Percentiles rank a stretch among this genome's conserved stretches.
These are phyloP conservation scores for Thamnophis sirtalis DNA, from an alignment of 2,113 vertebrate species.

Conservation along the genomic window DNA sequence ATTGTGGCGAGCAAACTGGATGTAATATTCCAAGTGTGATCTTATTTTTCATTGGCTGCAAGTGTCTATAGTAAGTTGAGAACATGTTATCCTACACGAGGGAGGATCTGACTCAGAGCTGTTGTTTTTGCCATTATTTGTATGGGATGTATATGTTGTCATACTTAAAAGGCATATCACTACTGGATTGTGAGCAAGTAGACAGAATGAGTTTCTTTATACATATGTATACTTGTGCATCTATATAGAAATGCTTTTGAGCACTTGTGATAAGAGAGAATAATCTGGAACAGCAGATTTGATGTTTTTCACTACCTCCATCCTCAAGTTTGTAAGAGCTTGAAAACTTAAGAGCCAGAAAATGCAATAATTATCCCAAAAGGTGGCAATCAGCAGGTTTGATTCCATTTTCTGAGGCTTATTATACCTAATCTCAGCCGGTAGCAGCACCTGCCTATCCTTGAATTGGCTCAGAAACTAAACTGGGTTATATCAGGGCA, in stretches of 20 bases:
- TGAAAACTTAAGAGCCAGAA: neutral
- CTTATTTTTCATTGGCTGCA: neutral
- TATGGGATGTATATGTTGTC: neutral
- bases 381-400: neutral
- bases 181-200: neutral
- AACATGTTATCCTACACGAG: neutral
- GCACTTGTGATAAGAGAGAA: neutral
- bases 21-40: neutral
- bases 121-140: neutral
- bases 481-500: neutral
- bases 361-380: neutral
- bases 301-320: neutral
- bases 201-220: neutral
- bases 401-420: neutral
- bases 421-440: neutral
- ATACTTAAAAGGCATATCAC: neutral
- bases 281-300: neutral
- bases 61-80: neutral
- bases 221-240: neutral
- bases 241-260: neutral
- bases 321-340: neutral
- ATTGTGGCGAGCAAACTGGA: neutral
- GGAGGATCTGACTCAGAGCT: neutral
- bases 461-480: neutral
- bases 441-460: neutral